Base-by-base conservation (phyloP, 2,113 vertebrate species). In the Pagrus major region DNA sequence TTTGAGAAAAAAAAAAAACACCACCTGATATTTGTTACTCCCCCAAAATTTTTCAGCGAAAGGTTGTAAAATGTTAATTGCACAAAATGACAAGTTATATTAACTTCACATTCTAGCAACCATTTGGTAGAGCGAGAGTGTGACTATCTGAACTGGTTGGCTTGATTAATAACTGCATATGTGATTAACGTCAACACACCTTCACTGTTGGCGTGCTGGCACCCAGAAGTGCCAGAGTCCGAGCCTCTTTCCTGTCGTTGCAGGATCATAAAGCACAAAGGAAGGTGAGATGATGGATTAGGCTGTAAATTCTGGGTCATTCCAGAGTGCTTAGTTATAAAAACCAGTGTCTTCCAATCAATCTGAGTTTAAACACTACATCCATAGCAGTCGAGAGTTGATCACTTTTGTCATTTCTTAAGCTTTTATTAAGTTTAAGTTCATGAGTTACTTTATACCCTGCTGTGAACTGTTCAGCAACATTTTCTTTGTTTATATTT, bases 231-330 rank as follows among this genome's bases (percentile, higher is more conserved):
- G 37, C 37, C 37, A 39, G 37, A 52, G 5, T 33, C 18, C 4
- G 23, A 39, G 63, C 20, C 23, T 66, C 47, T 65, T 33, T 41
- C 2, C 21, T 46, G 54, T 39, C 37, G 18, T 67, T 51, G 46
- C 46, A 46, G 42, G 42, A 25, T 70, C 72, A 77, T 16, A 76
- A 49, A 68, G 35, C 47, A 35, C 35, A 61, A 11, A 47, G 41
- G 16, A 33, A 70, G 56, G 78, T 47, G 64, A 70, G 20, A 55
- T 80, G 72, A 84, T 84, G 73, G 54, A 84, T 87, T 81, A 52
- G 9, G 29, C 21, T 59, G 27, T 44, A 75, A 78, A 56, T 16
- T 63, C 10, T 41, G n/a, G n/a, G n/a, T n/a, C 1, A 3, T 14
- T 27, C 3, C 10, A n/a, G 39, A 42, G 15, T 20, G 15, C 37